Base-by-base conservation (phyloP, 2,797 vertebrate species). In the Orestias chungarensis region DNA sequence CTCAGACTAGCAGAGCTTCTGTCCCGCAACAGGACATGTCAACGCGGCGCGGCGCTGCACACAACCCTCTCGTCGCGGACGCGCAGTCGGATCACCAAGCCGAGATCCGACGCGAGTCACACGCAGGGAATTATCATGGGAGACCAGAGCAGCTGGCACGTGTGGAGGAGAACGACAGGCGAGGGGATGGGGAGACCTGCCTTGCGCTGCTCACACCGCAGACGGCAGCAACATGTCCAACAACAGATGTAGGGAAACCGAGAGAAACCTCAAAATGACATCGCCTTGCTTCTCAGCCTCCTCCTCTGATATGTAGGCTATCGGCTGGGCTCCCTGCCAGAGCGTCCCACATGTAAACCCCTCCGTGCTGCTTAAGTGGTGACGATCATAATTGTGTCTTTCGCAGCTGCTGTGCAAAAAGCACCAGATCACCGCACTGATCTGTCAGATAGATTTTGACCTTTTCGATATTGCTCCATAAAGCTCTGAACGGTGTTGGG, bases 201-300 rank as follows among this genome's bases (percentile, higher is more conserved):
- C 92, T 90, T 85, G n/a, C 23, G 67, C 44, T 77, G 81, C 80
- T 69, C 40, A 1, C 49, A 35, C 49, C 83, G 88, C 78, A 82
- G 68, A 85, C 78, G 85, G 78, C 88, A 82, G 74, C 84, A 75
- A 86, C 47, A 76, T 77, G 25, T 78, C 82, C 54, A 64, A 29
- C 66, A 74, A 71, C 49, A 23, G 65, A 68, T 40, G 29, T 64
- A 44, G 42, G 40, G 66, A 40, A 18, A n/a, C 27, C 17, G 15
- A 59, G 71, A 75, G 78, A 84, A 74, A 88, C 57, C 72, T 64
- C 20, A 76, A 82, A 80, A 87, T 92, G 91, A 92, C 90, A 91
- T 92, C 90, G 91, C 89, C 79, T 80, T 77, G 77, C 86, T 82
- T 80, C 50, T 46, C 49, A 14, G 76, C 81, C 64, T 76, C 82